Base-by-base conservation (phyloP, 1,140 invertebrate genomes). In the Nephila pilipes region DNA sequence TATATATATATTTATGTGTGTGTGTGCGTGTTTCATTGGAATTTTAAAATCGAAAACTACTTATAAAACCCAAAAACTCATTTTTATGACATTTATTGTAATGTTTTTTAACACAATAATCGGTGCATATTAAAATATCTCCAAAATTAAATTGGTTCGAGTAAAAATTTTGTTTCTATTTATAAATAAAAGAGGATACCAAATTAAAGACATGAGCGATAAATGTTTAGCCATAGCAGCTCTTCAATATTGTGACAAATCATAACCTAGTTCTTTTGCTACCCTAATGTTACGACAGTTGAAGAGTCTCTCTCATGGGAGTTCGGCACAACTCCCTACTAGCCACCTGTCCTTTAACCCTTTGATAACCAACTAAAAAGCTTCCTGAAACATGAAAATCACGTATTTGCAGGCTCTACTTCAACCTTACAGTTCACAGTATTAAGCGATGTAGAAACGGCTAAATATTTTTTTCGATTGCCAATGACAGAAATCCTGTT, bases 221-320 rank as follows among this genome's bases (percentile, higher is more conserved):
- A 81, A 81, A 25, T 16, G 5, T 54, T 20, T n/a, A 38, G 54
- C n/a, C 4, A 29, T 81, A 22, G 80, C 46, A 81, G n/a, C 20
- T 29, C 38, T 0, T 6, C n/a, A 55, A 54, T 54, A 81, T 81
- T 81, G 46, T n/a, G 80, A 81, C 10, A 54, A 81, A 81, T 81
- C 80, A 81, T 81, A 81, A 81, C 80, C 80, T 29, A 81, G 22
- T 46, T 81, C 46, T 81, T 81, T 81, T 81, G 80, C n/a, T 81
- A 36, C 46, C 80, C 80, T 81, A 81, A 18, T 81, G 46, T 1
- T 36, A 8, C 22, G 12, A 12, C 0, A 16, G 3, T 12, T 81
- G 36, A 14, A 81, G 80, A 29, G 80, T 29, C 20, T 81, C 8
- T 81, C 80, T 29, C 46, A 0, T 1, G 80, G 22, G 80, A 55